These are phyloP conservation scores for Galeruca laticollis DNA, from an alignment of 2,888 invertebrate species.

Conservation along the genomic window DNA sequence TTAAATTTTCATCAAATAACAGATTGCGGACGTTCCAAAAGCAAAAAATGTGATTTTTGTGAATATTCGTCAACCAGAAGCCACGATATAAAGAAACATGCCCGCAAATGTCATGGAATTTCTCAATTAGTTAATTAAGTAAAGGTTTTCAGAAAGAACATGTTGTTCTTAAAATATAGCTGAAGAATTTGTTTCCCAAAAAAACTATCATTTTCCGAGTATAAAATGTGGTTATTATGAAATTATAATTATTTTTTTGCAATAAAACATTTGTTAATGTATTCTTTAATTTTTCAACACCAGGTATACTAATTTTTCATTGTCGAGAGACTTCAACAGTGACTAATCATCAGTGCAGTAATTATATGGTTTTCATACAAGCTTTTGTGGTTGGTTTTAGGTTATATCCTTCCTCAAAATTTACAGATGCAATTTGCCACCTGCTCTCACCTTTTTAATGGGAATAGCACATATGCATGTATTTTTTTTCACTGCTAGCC, in stretches of 20 bases:
- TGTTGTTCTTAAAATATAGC: not conserved
- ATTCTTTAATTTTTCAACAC: no score
- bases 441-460: no score
- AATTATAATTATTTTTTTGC: not conserved
- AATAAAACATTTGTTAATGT: not conserved
- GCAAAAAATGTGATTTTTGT: conserved; percentile 38
- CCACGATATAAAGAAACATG: conserved; percentile 28
- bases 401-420: no score
- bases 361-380: no score
- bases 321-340: no score
- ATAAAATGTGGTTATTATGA: not conserved
- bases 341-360: no score
- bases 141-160: not conserved
- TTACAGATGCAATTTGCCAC: no score
- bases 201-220: not conserved
- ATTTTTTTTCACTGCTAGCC: no score
- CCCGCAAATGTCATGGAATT: conserved; percentile 26
- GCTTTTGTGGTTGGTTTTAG: no score
- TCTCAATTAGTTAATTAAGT: no score
- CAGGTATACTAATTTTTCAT: no score
- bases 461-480: no score
- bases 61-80: conserved; percentile 33
- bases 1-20: conserved; percentile 37
- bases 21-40: conserved; percentile 50
- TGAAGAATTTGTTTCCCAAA: not conserved